phyloP scores from a whole-genome alignment of 1,140 invertebrate genomes.

The Druon quercuslanigerum region DNA sequence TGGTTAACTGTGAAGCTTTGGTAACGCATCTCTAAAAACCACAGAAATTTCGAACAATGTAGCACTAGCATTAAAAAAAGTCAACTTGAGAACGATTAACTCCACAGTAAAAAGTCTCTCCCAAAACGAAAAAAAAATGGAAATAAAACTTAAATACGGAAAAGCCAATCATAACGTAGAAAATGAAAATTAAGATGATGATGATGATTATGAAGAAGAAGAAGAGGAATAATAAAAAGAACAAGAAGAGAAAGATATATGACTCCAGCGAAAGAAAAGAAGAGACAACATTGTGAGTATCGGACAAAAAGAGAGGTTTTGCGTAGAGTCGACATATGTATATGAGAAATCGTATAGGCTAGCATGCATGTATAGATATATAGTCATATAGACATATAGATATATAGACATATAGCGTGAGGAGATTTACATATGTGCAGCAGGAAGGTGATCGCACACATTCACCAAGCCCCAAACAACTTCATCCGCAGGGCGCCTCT shows the following conservation, averaged over 20 bases:
- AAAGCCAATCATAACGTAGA: constrained; percentile 47
- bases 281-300: constrained; percentile 64
- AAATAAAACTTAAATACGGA: constrained; percentile 25
- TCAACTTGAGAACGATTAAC: no score
- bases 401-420: constrained; percentile 43
- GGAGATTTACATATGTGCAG: constrained; percentile 47
- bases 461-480: constrained; percentile 66
- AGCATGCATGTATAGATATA: background rate
- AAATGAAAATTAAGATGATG: constrained; percentile 45
- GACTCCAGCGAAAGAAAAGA: constrained; percentile 49
- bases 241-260: constrained; percentile 40
- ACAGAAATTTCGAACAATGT: no score
- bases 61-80: no score
- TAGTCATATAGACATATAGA: no score
- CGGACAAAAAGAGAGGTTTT: constrained; percentile 64
- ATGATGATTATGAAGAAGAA: constrained; percentile 36
- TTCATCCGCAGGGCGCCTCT: constrained; percentile 73
- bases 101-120: no score
- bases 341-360: no score
- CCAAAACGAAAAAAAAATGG: no score
- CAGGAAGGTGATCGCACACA: constrained; percentile 57
- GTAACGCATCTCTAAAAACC: no score
- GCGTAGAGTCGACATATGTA: constrained; percentile 3
- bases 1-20: no score
- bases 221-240: no score